Percentiles rank a stretch among this genome's conserved stretches.
Evolutionary conservation across 2,113 vertebrate species (phyloP).

Genomic region (Megaleporinus macrocephalus): DNA sequence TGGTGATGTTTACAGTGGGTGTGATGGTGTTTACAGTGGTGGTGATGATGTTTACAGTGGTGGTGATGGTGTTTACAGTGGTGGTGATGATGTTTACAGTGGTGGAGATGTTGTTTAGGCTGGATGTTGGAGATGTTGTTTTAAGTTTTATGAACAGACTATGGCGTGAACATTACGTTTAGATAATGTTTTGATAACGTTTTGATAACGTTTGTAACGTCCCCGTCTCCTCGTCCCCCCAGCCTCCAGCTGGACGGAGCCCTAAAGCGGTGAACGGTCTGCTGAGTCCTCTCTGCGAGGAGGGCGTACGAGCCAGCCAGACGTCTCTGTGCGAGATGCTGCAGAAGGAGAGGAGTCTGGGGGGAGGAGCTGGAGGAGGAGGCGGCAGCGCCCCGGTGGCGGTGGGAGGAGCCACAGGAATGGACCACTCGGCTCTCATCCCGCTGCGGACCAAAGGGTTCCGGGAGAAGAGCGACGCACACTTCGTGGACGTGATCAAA

Average conservation of each 20-base stretch:
- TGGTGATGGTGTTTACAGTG: too few relatives aligned
- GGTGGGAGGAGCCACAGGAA: constrained; percentile 69
- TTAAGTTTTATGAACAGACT: too few relatives aligned
- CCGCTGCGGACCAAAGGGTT: constrained; percentile 92
- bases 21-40: too few relatives aligned
- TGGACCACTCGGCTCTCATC: constrained; percentile 93
- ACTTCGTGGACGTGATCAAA: constrained; percentile 98
- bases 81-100: too few relatives aligned
- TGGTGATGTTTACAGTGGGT: too few relatives aligned
- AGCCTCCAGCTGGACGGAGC: constrained; percentile 76
- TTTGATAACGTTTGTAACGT: too few relatives aligned
- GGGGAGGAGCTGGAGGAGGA: constrained; percentile 62
- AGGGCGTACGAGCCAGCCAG: constrained; percentile 90
- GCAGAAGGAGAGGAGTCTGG: constrained; percentile 85
- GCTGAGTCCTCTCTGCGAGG: constrained; percentile 85
- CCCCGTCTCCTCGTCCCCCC: not conserved
- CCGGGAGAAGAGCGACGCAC: constrained; percentile 93
- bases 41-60: too few relatives aligned
- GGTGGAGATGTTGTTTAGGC: too few relatives aligned
- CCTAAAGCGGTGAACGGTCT: constrained; percentile 91
- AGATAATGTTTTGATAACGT: too few relatives aligned
- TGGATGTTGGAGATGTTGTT: too few relatives aligned
- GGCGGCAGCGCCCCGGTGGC: constrained; percentile 60
- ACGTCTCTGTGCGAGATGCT: constrained; percentile 94
- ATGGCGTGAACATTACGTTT: too few relatives aligned